These are phyloP conservation scores for Takifugu rubripes DNA, from an alignment of 2,797 vertebrate species.

Conservation along the genomic window DNA sequence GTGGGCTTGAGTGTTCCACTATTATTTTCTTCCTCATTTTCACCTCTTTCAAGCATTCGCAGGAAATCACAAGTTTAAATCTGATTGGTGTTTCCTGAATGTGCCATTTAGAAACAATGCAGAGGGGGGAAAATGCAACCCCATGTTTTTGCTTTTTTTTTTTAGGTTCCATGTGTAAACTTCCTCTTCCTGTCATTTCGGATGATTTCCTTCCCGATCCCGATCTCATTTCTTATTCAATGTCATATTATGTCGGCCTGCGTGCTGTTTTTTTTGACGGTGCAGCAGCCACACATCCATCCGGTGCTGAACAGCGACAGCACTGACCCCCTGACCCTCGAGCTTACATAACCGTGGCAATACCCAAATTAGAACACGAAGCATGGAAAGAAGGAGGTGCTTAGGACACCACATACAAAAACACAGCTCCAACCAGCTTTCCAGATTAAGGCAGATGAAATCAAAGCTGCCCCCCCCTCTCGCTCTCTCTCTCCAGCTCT, in stretches of 20 bases:
- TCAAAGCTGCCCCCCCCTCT: not conserved
- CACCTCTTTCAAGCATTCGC: not conserved
- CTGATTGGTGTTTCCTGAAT: constrained; percentile 10
- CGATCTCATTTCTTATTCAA: constrained; percentile 31
- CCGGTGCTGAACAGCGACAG: constrained; percentile 43
- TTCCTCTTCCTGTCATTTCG: constrained; percentile 57
- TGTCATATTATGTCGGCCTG: constrained; percentile 33
- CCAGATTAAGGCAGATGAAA: constrained; percentile 60
- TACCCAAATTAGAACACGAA: constrained; percentile 72
- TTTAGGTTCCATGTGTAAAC: constrained; percentile 46
- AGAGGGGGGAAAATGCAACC: not conserved
- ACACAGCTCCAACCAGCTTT: constrained; percentile 47
- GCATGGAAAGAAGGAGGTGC: constrained; percentile 59
- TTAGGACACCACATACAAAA: constrained; percentile 47
- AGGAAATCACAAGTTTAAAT: not conserved
- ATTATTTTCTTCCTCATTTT: not conserved
- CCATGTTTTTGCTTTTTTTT: not conserved
- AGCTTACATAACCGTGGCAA: constrained; percentile 74
- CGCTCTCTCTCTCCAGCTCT: not conserved
- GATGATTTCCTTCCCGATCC: constrained; percentile 51
- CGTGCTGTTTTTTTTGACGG: constrained; percentile 15
- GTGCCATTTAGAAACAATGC: constrained; percentile 22
- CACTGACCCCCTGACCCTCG: constrained; percentile 72
- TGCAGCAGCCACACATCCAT: constrained; percentile 49
- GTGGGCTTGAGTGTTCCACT: not conserved